Conservation (phyloP, 1,140 invertebrate species). For the Euura saliciscinereae region DNA sequence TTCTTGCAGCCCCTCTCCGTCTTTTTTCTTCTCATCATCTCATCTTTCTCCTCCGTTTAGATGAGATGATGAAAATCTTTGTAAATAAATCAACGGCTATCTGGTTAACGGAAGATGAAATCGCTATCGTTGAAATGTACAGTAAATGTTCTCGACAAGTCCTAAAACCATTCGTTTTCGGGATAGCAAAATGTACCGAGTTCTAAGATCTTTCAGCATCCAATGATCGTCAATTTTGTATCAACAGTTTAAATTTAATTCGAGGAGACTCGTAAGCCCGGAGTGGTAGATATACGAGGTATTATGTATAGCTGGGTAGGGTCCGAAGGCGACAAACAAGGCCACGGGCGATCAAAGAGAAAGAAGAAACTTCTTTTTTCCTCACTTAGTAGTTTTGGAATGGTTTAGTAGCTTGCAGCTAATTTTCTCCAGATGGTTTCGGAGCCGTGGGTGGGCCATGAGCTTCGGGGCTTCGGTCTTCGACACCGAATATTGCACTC, state of each 20-base stretch:
- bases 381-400: conserved; percentile 7
- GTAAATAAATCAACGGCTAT: neutral
- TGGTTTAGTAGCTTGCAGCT: conserved; percentile 23
- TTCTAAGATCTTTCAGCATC: no score
- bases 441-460: conserved; percentile 17
- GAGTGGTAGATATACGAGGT: no score
- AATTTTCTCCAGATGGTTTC: conserved; percentile 39
- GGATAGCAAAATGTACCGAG: no score
- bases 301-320: no score
- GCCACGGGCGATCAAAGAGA: conserved; percentile 3
- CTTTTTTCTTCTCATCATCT: neutral
- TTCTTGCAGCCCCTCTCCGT: neutral
- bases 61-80: neutral
- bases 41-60: neutral
- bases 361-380: conserved; percentile 5
- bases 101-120: neutral
- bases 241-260: no score
- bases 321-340: conserved; percentile 4
- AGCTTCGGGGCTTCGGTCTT: conserved; percentile 3
- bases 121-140: neutral
- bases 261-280: no score
- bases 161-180: no score
- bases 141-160: no score
- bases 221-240: no score
- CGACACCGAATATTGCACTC: neutral